phyloP scores from a whole-genome alignment of 1,140 invertebrate species.

The Microplitis mediator region DNA sequence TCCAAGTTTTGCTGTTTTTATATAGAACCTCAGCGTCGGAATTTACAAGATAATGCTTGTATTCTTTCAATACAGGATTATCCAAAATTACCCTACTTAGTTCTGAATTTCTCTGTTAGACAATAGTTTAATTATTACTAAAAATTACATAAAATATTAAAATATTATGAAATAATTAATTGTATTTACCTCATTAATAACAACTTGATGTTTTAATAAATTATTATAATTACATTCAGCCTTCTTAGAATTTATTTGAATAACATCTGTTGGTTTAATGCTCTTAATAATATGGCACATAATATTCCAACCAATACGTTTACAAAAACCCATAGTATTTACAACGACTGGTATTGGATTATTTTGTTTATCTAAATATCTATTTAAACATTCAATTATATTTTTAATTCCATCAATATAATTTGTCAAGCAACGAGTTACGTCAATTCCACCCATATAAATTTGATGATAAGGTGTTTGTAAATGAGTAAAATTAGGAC shows the following conservation, averaged over 20 bases:
- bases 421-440: conserved; percentile 61
- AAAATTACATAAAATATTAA: background rate
- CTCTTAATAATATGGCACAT: conserved; percentile 60
- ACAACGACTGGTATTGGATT: conserved; percentile 66
- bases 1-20: conserved; percentile 45
- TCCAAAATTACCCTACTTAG: conserved; percentile 26
- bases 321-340: conserved; percentile 74
- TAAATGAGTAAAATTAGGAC: conserved; percentile 80
- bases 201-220: conserved; percentile 49
- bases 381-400: conserved; percentile 54
- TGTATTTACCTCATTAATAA: conserved; percentile 47
- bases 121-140: conserved; percentile 4
- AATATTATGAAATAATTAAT: conserved; percentile 23
- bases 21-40: conserved; percentile 42
- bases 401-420: conserved; percentile 64
- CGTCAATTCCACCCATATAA: conserved; percentile 65
- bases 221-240: conserved; percentile 62
- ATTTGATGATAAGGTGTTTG: conserved; percentile 52
- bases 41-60: conserved; percentile 44
- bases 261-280: conserved; percentile 62
- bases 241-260: conserved; percentile 65
- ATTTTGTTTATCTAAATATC: conserved; percentile 42
- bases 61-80: conserved; percentile 29
- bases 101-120: conserved; percentile 28
- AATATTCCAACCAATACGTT: conserved; percentile 66